Conservation (phyloP, 2,888 invertebrate species). For the Tortricodes alternella region DNA sequence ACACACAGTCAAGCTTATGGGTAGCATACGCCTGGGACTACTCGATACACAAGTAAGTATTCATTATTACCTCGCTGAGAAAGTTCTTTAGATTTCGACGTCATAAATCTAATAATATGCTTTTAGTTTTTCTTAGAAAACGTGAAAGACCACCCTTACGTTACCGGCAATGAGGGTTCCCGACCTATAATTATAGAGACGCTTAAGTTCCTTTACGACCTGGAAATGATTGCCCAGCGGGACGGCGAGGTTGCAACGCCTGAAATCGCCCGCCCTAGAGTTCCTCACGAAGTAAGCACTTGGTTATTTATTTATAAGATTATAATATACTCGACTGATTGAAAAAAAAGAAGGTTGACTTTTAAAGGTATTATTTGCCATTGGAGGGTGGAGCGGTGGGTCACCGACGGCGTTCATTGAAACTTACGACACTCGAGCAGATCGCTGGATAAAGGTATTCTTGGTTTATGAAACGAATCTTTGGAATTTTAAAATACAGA, state of each 20-base stretch:
- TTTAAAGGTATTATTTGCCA: conserved; percentile 87
- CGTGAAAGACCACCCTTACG: conserved; percentile 94
- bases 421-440: conserved; percentile 94
- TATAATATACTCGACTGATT: conserved; percentile 12
- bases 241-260: conserved; percentile 93
- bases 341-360: conserved; percentile 25
- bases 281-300: conserved; percentile 88
- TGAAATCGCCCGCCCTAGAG: conserved; percentile 90
- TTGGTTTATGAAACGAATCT: background rate
- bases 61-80: background rate
- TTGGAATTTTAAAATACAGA: background rate
- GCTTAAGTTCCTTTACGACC: conserved; percentile 94
- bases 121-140: conserved; percentile 94
- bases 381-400: conserved; percentile 84
- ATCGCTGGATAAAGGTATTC: conserved; percentile 94
- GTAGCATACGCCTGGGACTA: conserved; percentile 90
- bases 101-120: conserved; percentile 14
- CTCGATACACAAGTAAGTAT: conserved; percentile 87
- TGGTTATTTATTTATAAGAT: background rate
- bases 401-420: conserved; percentile 91
- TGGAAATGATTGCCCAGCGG: conserved; percentile 92
- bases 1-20: conserved; percentile 90
- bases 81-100: background rate
- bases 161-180: conserved; percentile 91
- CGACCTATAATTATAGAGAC: conserved; percentile 95